Conservation (phyloP, 2,888 invertebrate genomes). For the Aromia moschata region DNA sequence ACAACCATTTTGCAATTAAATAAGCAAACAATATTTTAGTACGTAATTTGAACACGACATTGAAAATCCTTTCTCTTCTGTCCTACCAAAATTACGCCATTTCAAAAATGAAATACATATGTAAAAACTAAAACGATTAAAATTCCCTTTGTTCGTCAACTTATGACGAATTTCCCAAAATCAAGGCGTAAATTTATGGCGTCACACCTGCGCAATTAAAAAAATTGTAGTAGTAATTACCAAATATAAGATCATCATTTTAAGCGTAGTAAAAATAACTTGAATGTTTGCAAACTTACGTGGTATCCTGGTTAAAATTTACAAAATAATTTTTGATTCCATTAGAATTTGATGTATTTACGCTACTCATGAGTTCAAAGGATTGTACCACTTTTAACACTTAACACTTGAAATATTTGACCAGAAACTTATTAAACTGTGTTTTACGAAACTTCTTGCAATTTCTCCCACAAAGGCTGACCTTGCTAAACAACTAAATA, state of each 20-base stretch:
- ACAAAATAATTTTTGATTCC: conserved; percentile 87
- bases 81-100: conserved; percentile 23
- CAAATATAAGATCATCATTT: conserved; percentile 5
- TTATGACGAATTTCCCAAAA: background rate
- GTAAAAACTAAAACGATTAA: background rate
- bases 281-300: conserved; percentile 75
- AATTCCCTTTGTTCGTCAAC: conserved; percentile 4
- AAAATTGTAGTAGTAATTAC: conserved; percentile 11
- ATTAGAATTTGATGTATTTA: conserved; percentile 80
- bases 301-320: conserved; percentile 97
- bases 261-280: conserved; percentile 7
- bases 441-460: conserved; percentile 28
- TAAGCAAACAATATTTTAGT: conserved; percentile 12
- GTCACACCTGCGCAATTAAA: conserved; percentile 14
- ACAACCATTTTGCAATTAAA: conserved; percentile 19
- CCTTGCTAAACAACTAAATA: conserved; percentile 63
- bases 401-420: conserved; percentile 40
- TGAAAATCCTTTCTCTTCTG: conserved; percentile 31
- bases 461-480: conserved; percentile 73
- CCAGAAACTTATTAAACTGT: conserved; percentile 4
- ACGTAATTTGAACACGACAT: conserved; percentile 17
- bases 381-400: conserved; percentile 59
- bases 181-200: conserved; percentile 15
- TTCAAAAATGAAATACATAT: conserved; percentile 24
- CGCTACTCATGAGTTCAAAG: conserved; percentile 80